Evolutionary conservation across 2,888 invertebrate genomes (phyloP), one percentile per base, ranked within the genome.

Genomic region (Schrankia costaestrigalis): DNA sequence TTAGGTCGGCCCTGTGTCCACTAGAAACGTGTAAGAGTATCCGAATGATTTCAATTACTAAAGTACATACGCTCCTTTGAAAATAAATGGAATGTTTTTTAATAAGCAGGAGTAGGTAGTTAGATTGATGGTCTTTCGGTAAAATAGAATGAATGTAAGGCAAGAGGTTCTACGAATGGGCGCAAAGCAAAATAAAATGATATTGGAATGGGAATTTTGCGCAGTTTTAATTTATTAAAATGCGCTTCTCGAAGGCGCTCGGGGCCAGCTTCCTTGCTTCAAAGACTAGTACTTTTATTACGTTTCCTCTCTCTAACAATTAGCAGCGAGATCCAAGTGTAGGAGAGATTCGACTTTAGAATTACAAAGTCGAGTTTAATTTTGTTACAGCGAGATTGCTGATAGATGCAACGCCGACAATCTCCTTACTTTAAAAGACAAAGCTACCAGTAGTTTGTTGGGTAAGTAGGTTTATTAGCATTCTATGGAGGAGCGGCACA

Each of bases 191-290:
- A 79, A 80, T 73, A 73, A 75, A 77, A 77, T 74, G 68, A 76
- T 82, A 83, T 84, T 76, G 79, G 65, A 82, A 81, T 70, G 74
- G 64, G 80, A 79, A 82, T 81, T 83, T 78, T 70, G 81, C 75
- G 64, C 81, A 80, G 80, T 84, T 86, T 83, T 85, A 84, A 86
- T 86, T 85, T 85, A 85, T 86, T 85, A 84, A 86, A 85, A 86
- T 83, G 80, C 70, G 72, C 75, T 74, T 64, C 67, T 71, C 37
- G 53, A 66, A 69, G 68, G 63, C 70, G 75, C 74, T 61, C 70
- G 61, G 61, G 69, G 73, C 75, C 49, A 67, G 70, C 72, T 68
- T 73, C 80, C 76, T 75, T 74, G 77, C 77, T 74, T 82, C 83
- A 83, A 84, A 85, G 85, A 77, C 78, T 73, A 74, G 76, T 72